phyloP scores from a whole-genome alignment of 2,113 vertebrate species.

The Monarcha castaneiventris region DNA sequence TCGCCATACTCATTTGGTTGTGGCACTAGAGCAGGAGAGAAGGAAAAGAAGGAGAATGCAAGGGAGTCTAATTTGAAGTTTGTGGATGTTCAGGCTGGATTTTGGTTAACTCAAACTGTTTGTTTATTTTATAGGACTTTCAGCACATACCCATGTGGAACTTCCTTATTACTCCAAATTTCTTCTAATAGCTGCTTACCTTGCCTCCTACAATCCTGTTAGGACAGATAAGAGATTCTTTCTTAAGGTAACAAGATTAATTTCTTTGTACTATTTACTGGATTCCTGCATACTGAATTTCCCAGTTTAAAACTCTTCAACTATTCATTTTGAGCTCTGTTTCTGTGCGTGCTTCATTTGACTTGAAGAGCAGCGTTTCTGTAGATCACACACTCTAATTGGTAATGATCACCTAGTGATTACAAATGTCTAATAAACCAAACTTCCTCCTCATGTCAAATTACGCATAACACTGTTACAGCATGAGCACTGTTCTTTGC shows the following conservation, averaged over 20 bases:
- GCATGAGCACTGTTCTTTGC: background rate
- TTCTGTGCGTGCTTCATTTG: background rate
- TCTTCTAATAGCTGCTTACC: conserved; percentile 93
- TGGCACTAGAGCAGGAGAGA: background rate
- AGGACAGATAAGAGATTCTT: conserved; percentile 97
- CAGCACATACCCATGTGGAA: conserved; percentile 91
- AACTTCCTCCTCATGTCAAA: background rate
- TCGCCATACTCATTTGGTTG: background rate
- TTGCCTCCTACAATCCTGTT: conserved; percentile 95
- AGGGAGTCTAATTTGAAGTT: background rate
- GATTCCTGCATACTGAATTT: background rate
- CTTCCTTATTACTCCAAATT: conserved; percentile 98
- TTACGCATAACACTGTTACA: background rate
- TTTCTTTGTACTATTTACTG: background rate
- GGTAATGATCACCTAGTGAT: background rate
- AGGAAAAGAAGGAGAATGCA: background rate
- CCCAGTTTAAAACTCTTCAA: background rate
- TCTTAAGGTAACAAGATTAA: conserved; percentile 82
- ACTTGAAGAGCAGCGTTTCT: background rate
- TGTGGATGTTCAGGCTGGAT: background rate
- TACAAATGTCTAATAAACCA: background rate
- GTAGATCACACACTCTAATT: background rate
- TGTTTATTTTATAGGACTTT: conserved; percentile 79
- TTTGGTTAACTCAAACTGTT: background rate
- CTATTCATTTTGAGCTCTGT: background rate